Percentiles rank a stretch among this genome's conserved stretches.
These are phyloP conservation scores for Scrobipalpa costella DNA, from an alignment of 2,888 invertebrate genomes.

Conservation along the genomic window DNA sequence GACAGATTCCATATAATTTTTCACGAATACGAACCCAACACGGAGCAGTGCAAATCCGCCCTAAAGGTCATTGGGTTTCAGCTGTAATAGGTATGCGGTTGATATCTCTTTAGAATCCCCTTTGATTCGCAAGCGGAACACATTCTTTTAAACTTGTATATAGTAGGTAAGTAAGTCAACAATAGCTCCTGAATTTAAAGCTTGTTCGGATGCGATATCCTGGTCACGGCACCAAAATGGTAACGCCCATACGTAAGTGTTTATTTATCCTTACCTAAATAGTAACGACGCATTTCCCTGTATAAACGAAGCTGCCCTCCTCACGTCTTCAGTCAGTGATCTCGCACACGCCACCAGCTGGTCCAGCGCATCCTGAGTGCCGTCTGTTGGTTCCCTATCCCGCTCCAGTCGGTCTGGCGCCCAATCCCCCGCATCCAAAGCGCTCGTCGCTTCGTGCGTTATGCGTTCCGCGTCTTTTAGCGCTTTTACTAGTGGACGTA, in stretches of 20 bases:
- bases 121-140: no score
- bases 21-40: no score
- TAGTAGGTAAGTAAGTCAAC: no score
- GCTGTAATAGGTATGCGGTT: no score
- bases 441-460: slow-evolving; percentile 88
- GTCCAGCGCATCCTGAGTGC: slow-evolving; percentile 91
- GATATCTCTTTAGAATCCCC: no score
- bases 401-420: slow-evolving; percentile 84
- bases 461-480: slow-evolving; percentile 89
- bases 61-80: no score
- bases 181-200: no score
- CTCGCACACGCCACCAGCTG: slow-evolving; percentile 93
- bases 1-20: no score
- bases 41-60: no score
- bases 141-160: no score
- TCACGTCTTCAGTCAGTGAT: slow-evolving; percentile 93
- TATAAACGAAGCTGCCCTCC: slow-evolving; percentile 94
- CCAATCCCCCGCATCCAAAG: slow-evolving; percentile 90
- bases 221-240: neutral
- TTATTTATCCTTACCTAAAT: slow-evolving; percentile 79
- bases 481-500: slow-evolving; percentile 89
- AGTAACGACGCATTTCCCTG: slow-evolving; percentile 91
- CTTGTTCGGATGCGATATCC: neutral
- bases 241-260: no score
- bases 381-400: slow-evolving; percentile 76